Evolutionary conservation across 1,140 invertebrate species (phyloP).

Genomic region (Polypedilum vanderplanki): DNA sequence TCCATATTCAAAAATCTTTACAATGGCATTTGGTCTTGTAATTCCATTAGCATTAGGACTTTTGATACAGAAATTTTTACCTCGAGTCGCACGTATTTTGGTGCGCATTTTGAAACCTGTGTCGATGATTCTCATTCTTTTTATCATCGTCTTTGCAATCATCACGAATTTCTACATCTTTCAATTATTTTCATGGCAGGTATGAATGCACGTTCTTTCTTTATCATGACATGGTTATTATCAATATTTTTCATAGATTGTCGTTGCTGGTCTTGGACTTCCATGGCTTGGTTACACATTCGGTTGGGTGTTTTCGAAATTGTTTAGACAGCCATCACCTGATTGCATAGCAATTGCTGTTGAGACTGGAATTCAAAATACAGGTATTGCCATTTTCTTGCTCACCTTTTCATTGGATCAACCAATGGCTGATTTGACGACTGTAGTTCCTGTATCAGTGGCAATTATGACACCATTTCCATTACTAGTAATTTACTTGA

Average conservation of each 20-base stretch:
- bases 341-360: constrained; percentile 81
- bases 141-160: constrained; percentile 88
- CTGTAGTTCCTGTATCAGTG: constrained; percentile 79
- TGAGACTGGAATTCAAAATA: constrained; percentile 93
- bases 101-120: constrained; percentile 79
- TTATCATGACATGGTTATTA: background rate
- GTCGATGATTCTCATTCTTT: constrained; percentile 72
- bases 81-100: constrained; percentile 59
- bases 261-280: constrained; percentile 72
- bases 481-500: constrained; percentile 54
- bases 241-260: constrained; percentile 50
- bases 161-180: constrained; percentile 89
- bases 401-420: constrained; percentile 61
- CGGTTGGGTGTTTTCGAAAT: constrained; percentile 56
- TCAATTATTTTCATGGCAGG: constrained; percentile 78
- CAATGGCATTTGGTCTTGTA: constrained; percentile 68
- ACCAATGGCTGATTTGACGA: constrained; percentile 73
- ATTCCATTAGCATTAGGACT: constrained; percentile 77
- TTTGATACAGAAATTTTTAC: constrained; percentile 61
- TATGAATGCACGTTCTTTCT: constrained; percentile 44
- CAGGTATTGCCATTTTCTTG: constrained; percentile 83
- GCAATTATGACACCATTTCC: constrained; percentile 92
- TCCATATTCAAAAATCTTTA: constrained; percentile 73
- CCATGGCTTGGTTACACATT: constrained; percentile 81
- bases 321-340: constrained; percentile 53